Evolutionary conservation across 2,113 vertebrate species (phyloP).

Genomic region (Gadus chalcogrammus): DNA sequence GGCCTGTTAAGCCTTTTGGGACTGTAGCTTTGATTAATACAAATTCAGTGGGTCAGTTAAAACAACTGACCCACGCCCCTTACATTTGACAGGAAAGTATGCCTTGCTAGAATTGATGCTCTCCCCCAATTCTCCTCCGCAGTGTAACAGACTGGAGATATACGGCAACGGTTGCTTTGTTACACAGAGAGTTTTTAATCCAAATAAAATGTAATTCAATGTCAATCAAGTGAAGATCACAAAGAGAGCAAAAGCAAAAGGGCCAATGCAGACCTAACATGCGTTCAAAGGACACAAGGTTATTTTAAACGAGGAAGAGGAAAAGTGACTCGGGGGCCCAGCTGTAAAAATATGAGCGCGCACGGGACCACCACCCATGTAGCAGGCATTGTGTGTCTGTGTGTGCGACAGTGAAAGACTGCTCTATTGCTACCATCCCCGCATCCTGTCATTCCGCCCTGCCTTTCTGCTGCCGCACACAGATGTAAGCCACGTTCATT

Average conservation of each 20-base stretch:
- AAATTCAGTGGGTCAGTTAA: neutral
- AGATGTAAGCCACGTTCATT: conserved; percentile 38
- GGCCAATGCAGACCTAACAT: neutral
- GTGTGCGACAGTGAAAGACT: conserved; percentile 38
- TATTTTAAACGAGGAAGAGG: conserved; percentile 28
- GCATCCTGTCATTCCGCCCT: conserved; percentile 44
- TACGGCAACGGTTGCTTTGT: too few species aligned
- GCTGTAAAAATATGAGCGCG: conserved; percentile 71
- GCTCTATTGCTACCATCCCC: conserved; percentile 47
- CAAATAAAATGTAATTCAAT: too few species aligned
- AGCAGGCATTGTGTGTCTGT: conserved; percentile 39
- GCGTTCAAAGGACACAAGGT: conserved; percentile 17
- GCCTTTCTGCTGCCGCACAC: conserved; percentile 15
- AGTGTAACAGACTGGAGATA: too few species aligned
- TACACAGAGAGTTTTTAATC: too few species aligned
- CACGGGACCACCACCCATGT: conserved; percentile 62
- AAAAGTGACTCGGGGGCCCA: conserved; percentile 55
- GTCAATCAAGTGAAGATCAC: neutral
- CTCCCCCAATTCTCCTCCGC: too few species aligned
- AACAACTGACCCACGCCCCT: too few species aligned
- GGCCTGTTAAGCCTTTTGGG: too few species aligned
- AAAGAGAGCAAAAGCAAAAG: neutral
- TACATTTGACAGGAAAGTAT: too few species aligned
- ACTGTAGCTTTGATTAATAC: conserved; percentile 5
- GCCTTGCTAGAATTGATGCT: too few species aligned